A percentile compares a stretch with the other conserved stretches of the same genome.
Evolutionary conservation across 2,113 vertebrate species (phyloP).

Genomic region (Serilophus lunatus): DNA sequence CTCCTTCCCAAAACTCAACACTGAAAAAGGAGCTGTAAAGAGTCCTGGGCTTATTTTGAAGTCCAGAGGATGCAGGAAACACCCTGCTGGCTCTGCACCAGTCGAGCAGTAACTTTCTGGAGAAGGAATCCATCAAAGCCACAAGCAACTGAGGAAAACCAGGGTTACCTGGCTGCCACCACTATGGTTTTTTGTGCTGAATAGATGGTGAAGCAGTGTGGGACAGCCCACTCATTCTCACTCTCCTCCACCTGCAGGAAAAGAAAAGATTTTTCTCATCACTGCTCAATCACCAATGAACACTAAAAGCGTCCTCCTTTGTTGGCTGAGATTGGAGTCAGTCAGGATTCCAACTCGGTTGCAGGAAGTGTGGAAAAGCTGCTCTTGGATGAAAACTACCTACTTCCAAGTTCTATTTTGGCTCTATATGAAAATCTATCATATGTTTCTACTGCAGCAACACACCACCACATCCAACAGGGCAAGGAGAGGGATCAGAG

Average conservation of each 20-base stretch:
- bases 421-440: not conserved
- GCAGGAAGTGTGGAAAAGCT: not conserved
- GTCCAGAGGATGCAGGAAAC: not conserved
- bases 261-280: constrained; percentile 29
- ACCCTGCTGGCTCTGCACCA: not conserved
- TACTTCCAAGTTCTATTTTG: not conserved
- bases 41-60: not conserved
- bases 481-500: not conserved
- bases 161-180: constrained; percentile 88
- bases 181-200: constrained; percentile 90
- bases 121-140: not conserved
- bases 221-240: constrained; percentile 84
- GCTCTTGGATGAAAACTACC: not conserved
- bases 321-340: not conserved
- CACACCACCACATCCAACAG: not conserved
- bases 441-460: not conserved
- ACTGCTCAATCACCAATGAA: constrained; percentile 67
- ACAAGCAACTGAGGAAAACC: not conserved
- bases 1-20: not conserved
- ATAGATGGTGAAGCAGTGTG: constrained; percentile 95
- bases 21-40: not conserved
- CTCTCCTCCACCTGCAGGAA: constrained; percentile 87
- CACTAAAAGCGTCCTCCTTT: not conserved
- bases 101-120: not conserved
- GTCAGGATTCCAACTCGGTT: fast-evolving